A percentile compares a stretch with the other conserved stretches of the same genome.
These are phyloP conservation scores for Lasius fuliginosus DNA, from an alignment of 2,888 invertebrate genomes.

Conservation along the genomic window DNA sequence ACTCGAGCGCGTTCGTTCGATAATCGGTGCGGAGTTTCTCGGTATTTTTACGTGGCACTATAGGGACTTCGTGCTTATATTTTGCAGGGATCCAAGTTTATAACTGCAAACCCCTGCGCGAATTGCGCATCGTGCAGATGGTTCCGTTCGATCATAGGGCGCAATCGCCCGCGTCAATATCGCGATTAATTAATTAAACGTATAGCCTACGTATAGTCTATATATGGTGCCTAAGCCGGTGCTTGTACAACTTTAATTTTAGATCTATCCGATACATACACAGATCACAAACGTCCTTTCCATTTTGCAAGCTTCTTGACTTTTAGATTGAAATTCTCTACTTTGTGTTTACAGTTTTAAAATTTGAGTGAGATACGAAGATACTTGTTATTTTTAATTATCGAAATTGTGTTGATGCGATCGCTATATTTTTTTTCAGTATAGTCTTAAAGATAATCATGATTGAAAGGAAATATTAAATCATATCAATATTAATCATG, in stretches of 20 bases:
- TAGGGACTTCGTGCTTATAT: constrained; percentile 63
- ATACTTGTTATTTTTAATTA: neutral
- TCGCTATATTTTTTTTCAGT: constrained; percentile 20
- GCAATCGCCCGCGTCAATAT: constrained; percentile 9
- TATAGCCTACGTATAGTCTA: neutral
- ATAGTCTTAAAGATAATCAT: neutral
- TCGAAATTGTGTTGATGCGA: neutral
- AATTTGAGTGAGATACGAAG: neutral
- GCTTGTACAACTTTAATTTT: neutral
- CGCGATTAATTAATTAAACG: constrained; percentile 34
- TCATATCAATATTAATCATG: neutral
- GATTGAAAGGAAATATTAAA: neutral
- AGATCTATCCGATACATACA: neutral
- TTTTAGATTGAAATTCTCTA: constrained; percentile 1
- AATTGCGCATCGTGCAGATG: neutral
- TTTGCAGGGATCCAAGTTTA: constrained; percentile 62
- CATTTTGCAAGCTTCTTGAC: neutral
- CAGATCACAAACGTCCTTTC: neutral
- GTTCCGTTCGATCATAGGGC: neutral
- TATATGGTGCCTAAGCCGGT: neutral
- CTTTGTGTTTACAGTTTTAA: neutral
- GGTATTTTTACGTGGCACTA: constrained; percentile 59
- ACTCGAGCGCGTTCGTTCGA: constrained; percentile 13
- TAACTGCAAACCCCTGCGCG: constrained; percentile 44
- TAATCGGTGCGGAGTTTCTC: constrained; percentile 59